Percentiles rank a stretch among this genome's conserved stretches.
Evolutionary conservation across 2,888 invertebrate species (phyloP).

Genomic region (Schizaphis graminum): DNA sequence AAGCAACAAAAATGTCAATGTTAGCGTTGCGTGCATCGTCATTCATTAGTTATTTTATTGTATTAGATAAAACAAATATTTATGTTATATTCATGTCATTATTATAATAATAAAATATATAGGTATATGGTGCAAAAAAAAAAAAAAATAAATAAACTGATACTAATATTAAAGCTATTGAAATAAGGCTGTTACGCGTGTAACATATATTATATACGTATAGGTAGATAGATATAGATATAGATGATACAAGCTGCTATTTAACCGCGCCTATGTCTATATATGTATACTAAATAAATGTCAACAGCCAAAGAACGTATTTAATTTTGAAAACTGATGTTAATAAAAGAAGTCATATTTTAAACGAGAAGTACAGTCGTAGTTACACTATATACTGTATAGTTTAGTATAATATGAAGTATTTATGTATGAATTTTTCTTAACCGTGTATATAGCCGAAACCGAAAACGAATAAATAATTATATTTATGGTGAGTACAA

Average conservation of each 20-base stretch:
- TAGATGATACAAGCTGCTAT: conserved; percentile 28
- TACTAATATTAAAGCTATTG: not conserved
- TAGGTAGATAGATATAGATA: not conserved
- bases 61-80: not conserved
- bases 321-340: not conserved
- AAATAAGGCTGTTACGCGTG: not conserved
- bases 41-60: not conserved
- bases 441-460: not conserved
- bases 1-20: conserved; percentile 52
- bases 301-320: not conserved
- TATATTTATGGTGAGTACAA: not conserved
- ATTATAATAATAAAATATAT: not conserved
- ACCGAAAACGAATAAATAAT: not conserved
- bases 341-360: not conserved
- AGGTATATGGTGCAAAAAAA: not conserved
- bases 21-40: conserved; percentile 52
- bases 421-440: not conserved
- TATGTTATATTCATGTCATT: not conserved
- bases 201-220: not conserved
- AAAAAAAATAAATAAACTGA: not conserved
- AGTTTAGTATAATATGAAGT: not conserved
- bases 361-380: not conserved
- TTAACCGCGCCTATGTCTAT: not conserved
- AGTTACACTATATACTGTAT: not conserved
- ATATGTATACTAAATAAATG: conserved; percentile 22